Evolutionary conservation across 2,888 invertebrate species (phyloP), one percentile per base, ranked within the genome.

Genomic region (Microplitis manilae): DNA sequence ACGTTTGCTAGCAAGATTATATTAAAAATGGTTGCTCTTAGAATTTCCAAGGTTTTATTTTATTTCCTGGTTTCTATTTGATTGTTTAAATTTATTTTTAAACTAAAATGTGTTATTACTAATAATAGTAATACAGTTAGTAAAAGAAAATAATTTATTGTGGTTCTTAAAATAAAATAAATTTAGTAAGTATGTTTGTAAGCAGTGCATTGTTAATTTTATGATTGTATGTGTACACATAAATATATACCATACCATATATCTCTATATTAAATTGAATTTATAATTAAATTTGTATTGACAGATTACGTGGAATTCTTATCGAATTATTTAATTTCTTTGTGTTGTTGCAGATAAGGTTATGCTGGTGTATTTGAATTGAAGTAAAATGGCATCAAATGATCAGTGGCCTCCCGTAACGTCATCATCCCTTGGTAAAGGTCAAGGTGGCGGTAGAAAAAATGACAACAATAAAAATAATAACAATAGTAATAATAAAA

Each of bases 341-440:
- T 30, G 13, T 65, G 38, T 59, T 67, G 40, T 68, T 76, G n/a
- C 30, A 62, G 68, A 15, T 67, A 68, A 72, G 17, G 61, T 72
- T 30, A 71, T 72, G 20, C 20, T n/a, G 73, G 68, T 13, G 38
- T 38, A 68, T 39, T 67, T n/a, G 30, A 75, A 59, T 73, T 41
- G 50, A 64, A 17, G 5, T 64, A 79, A 41, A 67, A 86, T 86
- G 86, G 83, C 85, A 41, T 83, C 85, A 1, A 83, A 83, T 68
- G 81, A 85, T 79, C 82, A 83, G 30, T 81, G 83, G 81, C 77
- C 81, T 20, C 82, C 81, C 1, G 79, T 82, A 60, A 69, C 81
- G 30, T 70, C 71, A 8, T 40, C 60, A 5, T 74, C 78, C 0
- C 60, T 72, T 6, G 76, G 78, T 8, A 82, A 80, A 79, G 75